Base-by-base conservation (phyloP, 2,888 invertebrate genomes). In the Cinara cedri region DNA sequence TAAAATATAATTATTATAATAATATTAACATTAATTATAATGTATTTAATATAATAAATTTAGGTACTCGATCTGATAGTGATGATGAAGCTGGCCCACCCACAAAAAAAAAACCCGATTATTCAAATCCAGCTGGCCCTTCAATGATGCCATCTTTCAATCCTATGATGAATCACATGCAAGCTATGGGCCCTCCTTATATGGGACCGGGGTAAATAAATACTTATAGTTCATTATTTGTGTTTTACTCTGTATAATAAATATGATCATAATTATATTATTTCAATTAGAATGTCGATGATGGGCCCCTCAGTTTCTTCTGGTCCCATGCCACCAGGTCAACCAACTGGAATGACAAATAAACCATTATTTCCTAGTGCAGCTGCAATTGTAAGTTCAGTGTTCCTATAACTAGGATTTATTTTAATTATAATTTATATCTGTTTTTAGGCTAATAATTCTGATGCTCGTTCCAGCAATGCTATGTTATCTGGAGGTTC, bases 351-450 rank as follows among this genome's bases (percentile, higher is more conserved):
- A 49, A 46, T 82, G 82, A 34, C 81, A 81, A 84, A 83, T 72
- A 90, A 95, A 85, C 95, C 95, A 2, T 86, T 96, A 80, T 96
- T 96, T 86, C 95, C 95, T 0, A 91, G 92, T 81, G 91, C 92
- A 0, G 91, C 92, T 24, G 88, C 90, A 57, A 84, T 85, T 82
- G 86, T 85, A 81, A 84, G 85, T 84, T 62, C 3, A 21, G 13
- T 10, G 4, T 70, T 19, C 55, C n/a, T 42, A 2, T 1, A 10
- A 24, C 26, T 46, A 46, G 34, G 4, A 19, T 24, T 68, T 26
- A 11, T 51, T 62, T 2, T 46, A 49, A 13, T 49, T 51, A 60
- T 49, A 46, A 1, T 16, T 46, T 76, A 13, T 46, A 42, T 65
- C 57, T 26, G 42, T 6, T 60, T 76, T 55, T 78, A 78, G 78